These are phyloP conservation scores for Gymnogyps californianus DNA, from an alignment of 2,113 vertebrate species.

Conservation along the genomic window DNA sequence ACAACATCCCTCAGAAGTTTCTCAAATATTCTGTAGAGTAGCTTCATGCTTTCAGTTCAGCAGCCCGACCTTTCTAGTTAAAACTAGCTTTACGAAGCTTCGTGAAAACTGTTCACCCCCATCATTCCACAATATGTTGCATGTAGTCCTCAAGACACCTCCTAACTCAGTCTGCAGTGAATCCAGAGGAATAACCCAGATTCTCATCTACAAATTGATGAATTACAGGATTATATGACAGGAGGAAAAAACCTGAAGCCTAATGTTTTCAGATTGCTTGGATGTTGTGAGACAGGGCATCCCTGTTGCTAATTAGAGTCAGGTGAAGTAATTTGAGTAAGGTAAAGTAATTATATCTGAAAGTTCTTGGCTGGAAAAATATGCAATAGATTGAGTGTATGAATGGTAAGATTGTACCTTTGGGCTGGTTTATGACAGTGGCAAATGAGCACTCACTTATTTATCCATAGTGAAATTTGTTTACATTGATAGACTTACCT, in stretches of 20 bases:
- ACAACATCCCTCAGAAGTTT: background rate
- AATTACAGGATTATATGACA: background rate
- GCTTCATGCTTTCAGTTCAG: background rate
- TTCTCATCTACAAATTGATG: background rate
- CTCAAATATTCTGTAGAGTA: background rate
- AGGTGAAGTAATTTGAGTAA: background rate
- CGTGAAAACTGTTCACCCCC: accelerated
- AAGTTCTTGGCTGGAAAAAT: background rate
- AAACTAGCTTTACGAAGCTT: background rate
- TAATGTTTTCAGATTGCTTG: background rate
- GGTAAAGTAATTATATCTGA: background rate
- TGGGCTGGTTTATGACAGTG: background rate
- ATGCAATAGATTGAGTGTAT: background rate
- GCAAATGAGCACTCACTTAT: background rate
- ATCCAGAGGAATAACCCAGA: background rate
- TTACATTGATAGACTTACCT: background rate
- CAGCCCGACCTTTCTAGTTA: background rate
- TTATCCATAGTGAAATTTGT: background rate
- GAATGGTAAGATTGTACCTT: background rate
- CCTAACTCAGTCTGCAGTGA: background rate
- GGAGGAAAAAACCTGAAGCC: background rate
- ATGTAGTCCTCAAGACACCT: background rate
- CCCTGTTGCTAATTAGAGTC: background rate
- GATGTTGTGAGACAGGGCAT: background rate
- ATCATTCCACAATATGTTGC: background rate